These are phyloP conservation scores for Ptychochromis oligacanthus DNA, from an alignment of 2,113 vertebrate species.

Conservation along the genomic window DNA sequence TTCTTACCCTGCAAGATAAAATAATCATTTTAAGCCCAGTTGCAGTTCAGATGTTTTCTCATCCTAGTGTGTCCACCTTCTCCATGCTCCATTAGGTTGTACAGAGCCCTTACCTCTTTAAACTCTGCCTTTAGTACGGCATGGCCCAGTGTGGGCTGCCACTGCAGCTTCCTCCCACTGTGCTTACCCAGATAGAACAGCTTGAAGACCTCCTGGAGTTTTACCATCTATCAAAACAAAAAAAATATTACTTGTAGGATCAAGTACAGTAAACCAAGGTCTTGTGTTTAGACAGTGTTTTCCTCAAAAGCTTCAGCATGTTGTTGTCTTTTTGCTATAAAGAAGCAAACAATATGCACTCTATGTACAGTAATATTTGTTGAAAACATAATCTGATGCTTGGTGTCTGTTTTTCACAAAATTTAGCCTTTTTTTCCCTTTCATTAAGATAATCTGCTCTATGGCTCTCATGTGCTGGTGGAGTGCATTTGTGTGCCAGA, in stretches of 20 bases:
- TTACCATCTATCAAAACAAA: conserved; percentile 88
- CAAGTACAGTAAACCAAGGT: not conserved
- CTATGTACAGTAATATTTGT: not conserved
- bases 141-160: conserved; percentile 97
- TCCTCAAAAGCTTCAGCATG: not conserved
- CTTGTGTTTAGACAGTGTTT: not conserved
- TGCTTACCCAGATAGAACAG: conserved; percentile 99
- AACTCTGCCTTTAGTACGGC: conserved; percentile 98
- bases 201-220: conserved; percentile 98
- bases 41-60: not conserved
- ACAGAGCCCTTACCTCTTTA: conserved; percentile 85
- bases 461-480: not conserved
- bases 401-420: no score
- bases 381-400: not conserved
- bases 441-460: no score
- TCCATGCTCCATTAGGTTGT: not conserved
- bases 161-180: conserved; percentile 97
- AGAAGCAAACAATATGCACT: not conserved
- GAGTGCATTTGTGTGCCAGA: not conserved
- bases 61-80: not conserved
- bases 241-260: not conserved
- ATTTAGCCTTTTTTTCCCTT: no score
- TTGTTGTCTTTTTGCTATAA: no score
- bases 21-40: not conserved
- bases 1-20: conserved; percentile 88